phyloP scores from a whole-genome alignment of 2,113 vertebrate genomes.

The Paedocypris sp. region DNA sequence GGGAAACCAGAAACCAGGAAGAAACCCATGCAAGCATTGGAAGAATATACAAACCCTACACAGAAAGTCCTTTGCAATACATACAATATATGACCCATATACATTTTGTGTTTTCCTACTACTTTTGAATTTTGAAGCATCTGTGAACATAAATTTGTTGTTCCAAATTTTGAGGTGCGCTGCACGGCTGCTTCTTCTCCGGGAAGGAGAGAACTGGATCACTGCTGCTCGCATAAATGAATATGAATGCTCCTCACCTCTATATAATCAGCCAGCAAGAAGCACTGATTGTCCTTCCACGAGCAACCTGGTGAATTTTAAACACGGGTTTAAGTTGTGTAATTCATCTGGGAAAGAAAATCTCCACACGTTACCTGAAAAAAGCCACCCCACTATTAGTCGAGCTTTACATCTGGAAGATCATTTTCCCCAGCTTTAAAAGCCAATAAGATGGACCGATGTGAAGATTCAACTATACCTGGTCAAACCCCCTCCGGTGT shows the following conservation, averaged over 20 bases:
- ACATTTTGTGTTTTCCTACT: neutral
- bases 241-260: conserved; percentile 56
- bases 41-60: too few relatives aligned
- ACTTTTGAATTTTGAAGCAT: neutral
- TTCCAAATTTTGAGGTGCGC: neutral
- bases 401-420: conserved; percentile 43
- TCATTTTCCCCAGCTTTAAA: conserved; percentile 53
- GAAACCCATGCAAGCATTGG: too few relatives aligned
- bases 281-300: conserved; percentile 59
- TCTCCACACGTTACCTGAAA: conserved; percentile 49
- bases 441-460: conserved; percentile 53
- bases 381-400: conserved; percentile 41
- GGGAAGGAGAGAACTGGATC: conserved; percentile 35
- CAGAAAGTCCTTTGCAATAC: neutral
- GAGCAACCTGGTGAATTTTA: conserved; percentile 54
- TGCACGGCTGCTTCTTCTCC: neutral
- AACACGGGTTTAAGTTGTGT: conserved; percentile 52
- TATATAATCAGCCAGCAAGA: conserved; percentile 59
- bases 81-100: neutral
- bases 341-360: conserved; percentile 52
- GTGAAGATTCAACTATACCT: conserved; percentile 56
- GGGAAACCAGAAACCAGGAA: too few relatives aligned
- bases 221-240: conserved; percentile 55
- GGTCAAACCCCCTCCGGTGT: conserved; percentile 46
- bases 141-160: neutral